Conservation (phyloP, 2,797 vertebrate species). For the Sphenopsis melanotis region DNA sequence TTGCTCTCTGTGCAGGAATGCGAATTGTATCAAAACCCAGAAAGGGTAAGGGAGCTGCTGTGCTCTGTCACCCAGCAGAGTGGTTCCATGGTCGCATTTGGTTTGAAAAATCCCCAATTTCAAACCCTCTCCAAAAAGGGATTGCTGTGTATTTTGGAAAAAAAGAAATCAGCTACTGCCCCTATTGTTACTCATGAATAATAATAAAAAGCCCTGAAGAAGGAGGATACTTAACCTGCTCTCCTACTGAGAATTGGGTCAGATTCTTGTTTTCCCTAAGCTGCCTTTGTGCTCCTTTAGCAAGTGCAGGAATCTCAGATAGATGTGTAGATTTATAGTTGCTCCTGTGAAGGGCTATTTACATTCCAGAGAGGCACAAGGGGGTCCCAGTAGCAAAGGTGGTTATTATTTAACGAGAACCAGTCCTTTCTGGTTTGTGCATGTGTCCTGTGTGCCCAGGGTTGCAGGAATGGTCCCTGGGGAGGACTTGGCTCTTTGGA, state of each 20-base stretch:
- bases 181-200: neutral
- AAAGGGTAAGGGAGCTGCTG: neutral
- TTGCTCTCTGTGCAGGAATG: neutral
- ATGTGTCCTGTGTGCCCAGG: accelerated
- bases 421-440: neutral
- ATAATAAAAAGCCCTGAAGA: neutral
- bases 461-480: neutral
- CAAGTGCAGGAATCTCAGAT: neutral
- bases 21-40: neutral
- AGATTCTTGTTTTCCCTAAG: neutral
- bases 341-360: neutral
- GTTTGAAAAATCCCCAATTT: neutral
- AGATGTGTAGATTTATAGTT: neutral
- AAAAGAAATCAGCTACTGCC: neutral
- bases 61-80: neutral
- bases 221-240: neutral
- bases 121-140: neutral
- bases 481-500: neutral
- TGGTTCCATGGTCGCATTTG: accelerated
- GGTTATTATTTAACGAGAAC: neutral
- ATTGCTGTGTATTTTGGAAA: neutral
- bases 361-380: neutral
- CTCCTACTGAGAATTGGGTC: neutral
- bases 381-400: neutral
- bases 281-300: neutral